A percentile compares a stretch with the other conserved stretches of the same genome.
These are phyloP conservation scores for Napeogenes inachia DNA, from an alignment of 2,888 invertebrate species.

Conservation along the genomic window DNA sequence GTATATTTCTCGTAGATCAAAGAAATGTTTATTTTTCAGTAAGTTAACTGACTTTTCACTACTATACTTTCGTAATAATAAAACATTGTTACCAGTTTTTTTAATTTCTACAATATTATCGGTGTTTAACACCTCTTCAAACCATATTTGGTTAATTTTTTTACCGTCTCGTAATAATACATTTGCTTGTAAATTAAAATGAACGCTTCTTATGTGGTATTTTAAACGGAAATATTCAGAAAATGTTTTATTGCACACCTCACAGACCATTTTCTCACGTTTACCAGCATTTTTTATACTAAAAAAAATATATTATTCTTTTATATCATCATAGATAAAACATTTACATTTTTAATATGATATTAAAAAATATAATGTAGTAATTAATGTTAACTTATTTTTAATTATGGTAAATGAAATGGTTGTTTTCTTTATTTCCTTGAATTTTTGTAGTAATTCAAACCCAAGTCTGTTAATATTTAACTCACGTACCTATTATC, in stretches of 20 bases:
- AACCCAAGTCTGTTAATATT: no score
- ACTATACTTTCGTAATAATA: slow-evolving; percentile 42
- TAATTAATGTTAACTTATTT: no score
- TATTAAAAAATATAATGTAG: no score
- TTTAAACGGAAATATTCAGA: slow-evolving; percentile 30
- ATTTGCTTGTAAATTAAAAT: slow-evolving; percentile 45
- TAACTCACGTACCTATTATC: slow-evolving; percentile 30
- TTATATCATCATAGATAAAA: no score
- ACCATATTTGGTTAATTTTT: slow-evolving; percentile 53
- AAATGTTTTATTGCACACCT: slow-evolving; percentile 40
- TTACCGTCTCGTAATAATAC: slow-evolving; percentile 38
- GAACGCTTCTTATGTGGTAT: slow-evolving; percentile 46
- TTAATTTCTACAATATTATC: slow-evolving; percentile 46
- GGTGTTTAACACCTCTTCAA: slow-evolving; percentile 49
- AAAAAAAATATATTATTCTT: slow-evolving; percentile 1
- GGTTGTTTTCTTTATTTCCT: no score
- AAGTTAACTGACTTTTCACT: slow-evolving; percentile 35
- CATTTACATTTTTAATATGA: no score
- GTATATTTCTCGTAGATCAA: slow-evolving; percentile 40
- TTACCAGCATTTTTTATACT: slow-evolving; percentile 9
- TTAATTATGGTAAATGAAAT: no score
- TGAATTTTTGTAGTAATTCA: no score
- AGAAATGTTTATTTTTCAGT: slow-evolving; percentile 27
- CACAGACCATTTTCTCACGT: slow-evolving; percentile 32
- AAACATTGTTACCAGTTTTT: slow-evolving; percentile 41